Percentiles rank a stretch among this genome's conserved stretches.
phyloP scores from a whole-genome alignment of 2,113 vertebrate genomes.

The Oenanthe oenanthe region DNA sequence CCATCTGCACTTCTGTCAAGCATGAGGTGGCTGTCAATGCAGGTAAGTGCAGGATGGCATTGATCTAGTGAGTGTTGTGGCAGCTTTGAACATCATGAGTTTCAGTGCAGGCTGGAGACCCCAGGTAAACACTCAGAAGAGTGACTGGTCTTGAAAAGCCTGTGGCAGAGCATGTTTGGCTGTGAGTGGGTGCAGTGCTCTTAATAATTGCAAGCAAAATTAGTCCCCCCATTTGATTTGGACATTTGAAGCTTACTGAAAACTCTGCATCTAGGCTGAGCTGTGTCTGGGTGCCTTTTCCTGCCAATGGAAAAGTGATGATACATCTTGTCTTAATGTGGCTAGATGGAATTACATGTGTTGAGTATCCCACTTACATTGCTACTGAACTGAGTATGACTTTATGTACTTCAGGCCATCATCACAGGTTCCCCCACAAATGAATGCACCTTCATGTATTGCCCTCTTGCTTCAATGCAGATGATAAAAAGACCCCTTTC shows the following conservation, averaged over 20 bases:
- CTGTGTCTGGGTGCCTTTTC: background rate
- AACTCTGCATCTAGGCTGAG: background rate
- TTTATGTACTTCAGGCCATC: background rate
- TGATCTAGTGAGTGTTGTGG: background rate
- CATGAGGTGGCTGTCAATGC: background rate
- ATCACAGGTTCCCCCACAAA: background rate
- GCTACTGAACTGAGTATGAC: background rate
- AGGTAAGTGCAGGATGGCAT: background rate
- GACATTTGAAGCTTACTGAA: background rate
- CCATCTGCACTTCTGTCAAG: background rate
- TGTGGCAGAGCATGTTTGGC: fast-evolving
- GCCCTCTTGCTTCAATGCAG: background rate
- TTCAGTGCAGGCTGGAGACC: background rate
- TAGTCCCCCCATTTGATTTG: background rate
- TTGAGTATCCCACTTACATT: background rate
- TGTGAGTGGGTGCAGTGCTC: background rate
- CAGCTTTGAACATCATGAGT: background rate
- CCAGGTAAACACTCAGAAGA: background rate
- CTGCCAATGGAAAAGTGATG: background rate
- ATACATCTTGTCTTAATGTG: background rate
- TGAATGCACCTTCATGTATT: background rate
- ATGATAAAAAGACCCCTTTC: background rate
- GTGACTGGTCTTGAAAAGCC: background rate
- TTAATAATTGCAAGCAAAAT: background rate
- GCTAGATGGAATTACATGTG: background rate